A percentile compares a stretch with the other conserved stretches of the same genome.
Conservation (phyloP, 2,113 vertebrate species). For the Gambusia holbrooki region DNA sequence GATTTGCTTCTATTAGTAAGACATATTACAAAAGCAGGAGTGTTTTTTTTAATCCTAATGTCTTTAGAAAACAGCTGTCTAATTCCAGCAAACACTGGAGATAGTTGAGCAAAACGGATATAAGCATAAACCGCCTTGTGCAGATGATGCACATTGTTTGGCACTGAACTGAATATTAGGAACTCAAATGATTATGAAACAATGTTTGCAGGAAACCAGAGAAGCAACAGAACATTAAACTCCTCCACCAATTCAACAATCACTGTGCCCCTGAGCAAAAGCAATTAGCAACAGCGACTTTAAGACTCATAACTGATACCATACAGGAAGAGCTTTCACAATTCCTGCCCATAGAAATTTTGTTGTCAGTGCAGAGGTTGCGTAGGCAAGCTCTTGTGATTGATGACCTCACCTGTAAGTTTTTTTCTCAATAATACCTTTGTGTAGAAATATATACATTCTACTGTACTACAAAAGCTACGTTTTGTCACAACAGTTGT, state of each 20-base stretch:
- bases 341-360: constrained; percentile 27
- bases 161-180: neutral
- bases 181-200: constrained; percentile 1
- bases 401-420: neutral
- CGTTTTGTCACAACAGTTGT: neutral
- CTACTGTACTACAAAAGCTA: neutral
- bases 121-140: neutral
- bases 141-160: neutral
- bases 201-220: neutral
- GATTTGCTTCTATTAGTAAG: too few species aligned
- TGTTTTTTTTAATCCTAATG: too few species aligned
- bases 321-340: constrained; percentile 7
- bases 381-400: constrained; percentile 2
- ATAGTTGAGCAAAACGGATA: too few species aligned
- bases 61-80: too few species aligned
- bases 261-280: neutral
- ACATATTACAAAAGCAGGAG: too few species aligned
- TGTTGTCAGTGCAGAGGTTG: constrained; percentile 15
- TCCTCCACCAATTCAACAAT: neutral
- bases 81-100: neutral
- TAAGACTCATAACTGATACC: constrained; percentile 1
- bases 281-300: neutral
- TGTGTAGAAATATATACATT: neutral
- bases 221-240: neutral
- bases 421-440: neutral